Base-by-base conservation (phyloP, 2,888 invertebrate genomes). In the Macroteleia sp. region DNA sequence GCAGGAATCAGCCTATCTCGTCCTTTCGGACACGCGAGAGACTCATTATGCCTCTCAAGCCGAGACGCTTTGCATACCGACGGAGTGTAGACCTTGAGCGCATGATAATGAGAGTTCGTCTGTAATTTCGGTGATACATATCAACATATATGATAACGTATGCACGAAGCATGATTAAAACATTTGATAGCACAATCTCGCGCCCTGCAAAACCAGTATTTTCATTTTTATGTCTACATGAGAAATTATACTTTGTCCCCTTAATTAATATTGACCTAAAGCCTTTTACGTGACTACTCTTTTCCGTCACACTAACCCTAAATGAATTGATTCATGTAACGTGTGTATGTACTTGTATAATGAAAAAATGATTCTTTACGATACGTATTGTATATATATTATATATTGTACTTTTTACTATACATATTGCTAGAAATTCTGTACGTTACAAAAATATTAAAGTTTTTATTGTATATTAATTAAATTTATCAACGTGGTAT, bases 1-100 rank as follows among this genome's bases (percentile, higher is more conserved):
- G 74, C 74, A 46, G 46, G 61, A 75, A 71, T 77, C 67, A 48
- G 71, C 62, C 73, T 73, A 77, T 77, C 77, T 67, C 71, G 77
- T 73, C 42, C 62, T 77, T 67, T 73, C 62, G 67, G 77, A 77
- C 77, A 77, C 67, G 71, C 77, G 77, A 77, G 77, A 57, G 73
- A 77, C 77, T 77, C 77, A 77, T 77, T 77, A 77, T 73, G 64
- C 69, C 52, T 62, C 62, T 56, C 54, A 67, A 77, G 64, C 46
- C 77, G 67, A 77, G 66, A 73, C 71, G 73, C 52, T 78, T 78
- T 78, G 74, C 78, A 78, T 78, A 78, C 69, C 78, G 69, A 52
- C 61, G 59, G 46, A 69, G 69, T 62, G 69, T 52, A 69, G 73
- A 67, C 77, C 77, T 77, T 77, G 73, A 77, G 73, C 77, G 61